Percentiles rank a stretch among this genome's conserved stretches.
Evolutionary conservation across 2,797 vertebrate species (phyloP).

Genomic region (Xiphorhynchus erythropygius): DNA sequence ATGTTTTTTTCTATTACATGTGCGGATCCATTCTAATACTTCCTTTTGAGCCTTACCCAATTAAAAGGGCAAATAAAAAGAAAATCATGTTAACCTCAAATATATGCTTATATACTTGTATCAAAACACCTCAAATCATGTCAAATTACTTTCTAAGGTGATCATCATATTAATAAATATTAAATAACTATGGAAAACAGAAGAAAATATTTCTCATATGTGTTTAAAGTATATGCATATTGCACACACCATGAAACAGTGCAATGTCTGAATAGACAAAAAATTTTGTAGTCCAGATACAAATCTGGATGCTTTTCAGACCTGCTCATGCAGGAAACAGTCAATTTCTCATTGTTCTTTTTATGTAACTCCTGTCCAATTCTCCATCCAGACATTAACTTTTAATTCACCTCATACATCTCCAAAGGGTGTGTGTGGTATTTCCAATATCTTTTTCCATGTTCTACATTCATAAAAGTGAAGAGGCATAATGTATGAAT

Average conservation of each 20-base stretch:
- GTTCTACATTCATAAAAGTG: not conserved
- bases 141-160: not conserved
- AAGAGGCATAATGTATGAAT: conserved; percentile 5
- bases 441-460: conserved; percentile 1
- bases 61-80: not conserved
- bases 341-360: not conserved
- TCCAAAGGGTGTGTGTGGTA: not conserved
- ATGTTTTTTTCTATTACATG: not conserved
- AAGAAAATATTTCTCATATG: not conserved
- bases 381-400: conserved; percentile 31
- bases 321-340: not conserved
- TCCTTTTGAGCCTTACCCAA: not conserved
- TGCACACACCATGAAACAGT: not conserved
- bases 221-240: not conserved
- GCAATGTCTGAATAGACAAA: not conserved
- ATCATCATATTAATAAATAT: not conserved
- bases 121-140: not conserved
- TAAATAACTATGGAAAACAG: not conserved
- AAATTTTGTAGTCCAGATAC: not conserved
- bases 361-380: not conserved
- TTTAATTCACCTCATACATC: conserved; percentile 13
- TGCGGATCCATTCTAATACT: not conserved
- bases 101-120: not conserved
- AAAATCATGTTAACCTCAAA: not conserved
- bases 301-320: not conserved